Evolutionary conservation across 2,888 invertebrate genomes (phyloP).

Genomic region (Machimus rusticus): DNA sequence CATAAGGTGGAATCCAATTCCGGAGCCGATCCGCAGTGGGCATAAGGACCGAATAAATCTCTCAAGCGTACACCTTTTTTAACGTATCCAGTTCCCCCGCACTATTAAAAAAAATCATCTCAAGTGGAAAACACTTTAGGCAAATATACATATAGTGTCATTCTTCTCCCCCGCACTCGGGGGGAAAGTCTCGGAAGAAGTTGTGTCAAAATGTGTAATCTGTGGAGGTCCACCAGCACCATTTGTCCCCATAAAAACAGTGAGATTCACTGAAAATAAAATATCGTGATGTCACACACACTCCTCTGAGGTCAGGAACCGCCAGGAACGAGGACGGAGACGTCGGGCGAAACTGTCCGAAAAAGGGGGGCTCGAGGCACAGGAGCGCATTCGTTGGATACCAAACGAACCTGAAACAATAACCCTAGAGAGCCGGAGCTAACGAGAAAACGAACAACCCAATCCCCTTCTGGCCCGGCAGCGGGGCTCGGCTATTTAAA

Average conservation of each 20-base stretch:
- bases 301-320: constrained; percentile 8
- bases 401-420: constrained; percentile 40
- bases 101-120: neutral
- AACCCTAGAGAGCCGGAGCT: constrained; percentile 29
- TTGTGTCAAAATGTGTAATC: constrained; percentile 18
- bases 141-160: constrained; percentile 14
- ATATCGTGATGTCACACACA: constrained; percentile 29
- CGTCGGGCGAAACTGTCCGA: neutral
- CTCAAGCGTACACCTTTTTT: constrained; percentile 15
- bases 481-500: neutral
- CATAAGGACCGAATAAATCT: constrained; percentile 31
- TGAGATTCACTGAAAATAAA: constrained; percentile 30
- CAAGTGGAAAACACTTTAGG: constrained; percentile 28
- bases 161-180: neutral
- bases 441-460: constrained; percentile 35
- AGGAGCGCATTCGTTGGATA: constrained; percentile 4
- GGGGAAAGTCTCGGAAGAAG: neutral
- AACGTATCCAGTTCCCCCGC: neutral
- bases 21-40: neutral
- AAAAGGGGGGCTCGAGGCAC: neutral
- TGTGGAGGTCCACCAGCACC: constrained; percentile 17
- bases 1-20: constrained; percentile 4
- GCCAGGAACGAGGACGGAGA: neutral
- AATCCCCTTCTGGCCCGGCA: neutral
- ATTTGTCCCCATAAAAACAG: constrained; percentile 30